Evolutionary conservation across 2,888 invertebrate genomes (phyloP).

Genomic region (Eupithecia centaureata): DNA sequence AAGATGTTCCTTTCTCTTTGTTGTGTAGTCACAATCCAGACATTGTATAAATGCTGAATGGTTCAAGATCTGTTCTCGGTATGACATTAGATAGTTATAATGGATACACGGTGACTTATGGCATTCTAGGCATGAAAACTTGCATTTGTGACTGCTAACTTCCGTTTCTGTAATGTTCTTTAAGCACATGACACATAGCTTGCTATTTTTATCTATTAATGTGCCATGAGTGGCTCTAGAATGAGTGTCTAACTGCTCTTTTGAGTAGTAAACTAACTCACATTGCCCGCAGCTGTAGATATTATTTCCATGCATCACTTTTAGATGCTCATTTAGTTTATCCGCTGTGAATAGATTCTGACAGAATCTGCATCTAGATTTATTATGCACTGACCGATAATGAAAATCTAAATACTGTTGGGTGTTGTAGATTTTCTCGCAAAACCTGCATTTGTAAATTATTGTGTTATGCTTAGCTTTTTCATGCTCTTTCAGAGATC

Average conservation of each 20-base stretch:
- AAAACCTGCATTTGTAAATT: slow-evolving; percentile 55
- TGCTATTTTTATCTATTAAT: slow-evolving; percentile 18
- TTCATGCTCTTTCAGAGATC: slow-evolving; percentile 56
- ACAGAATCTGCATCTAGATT: slow-evolving; percentile 57
- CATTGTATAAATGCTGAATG: slow-evolving; percentile 55
- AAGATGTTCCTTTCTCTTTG: slow-evolving; percentile 58
- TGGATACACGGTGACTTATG: slow-evolving; percentile 59
- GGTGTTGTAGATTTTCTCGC: slow-evolving; percentile 55
- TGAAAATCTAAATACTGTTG: slow-evolving; percentile 59
- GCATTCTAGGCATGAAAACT: slow-evolving; percentile 60
- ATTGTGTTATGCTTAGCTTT: slow-evolving; percentile 53
- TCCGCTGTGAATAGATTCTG: slow-evolving; percentile 48
- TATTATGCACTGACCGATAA: slow-evolving; percentile 53
- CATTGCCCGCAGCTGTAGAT: slow-evolving; percentile 54
- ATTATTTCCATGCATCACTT: slow-evolving; percentile 50
- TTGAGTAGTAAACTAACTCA: slow-evolving; percentile 54
- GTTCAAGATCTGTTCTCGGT: slow-evolving; percentile 56
- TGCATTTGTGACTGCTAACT: slow-evolving; percentile 57
- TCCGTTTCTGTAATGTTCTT: slow-evolving; percentile 50
- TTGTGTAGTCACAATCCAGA: slow-evolving; percentile 61
- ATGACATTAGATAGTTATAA: slow-evolving; percentile 58
- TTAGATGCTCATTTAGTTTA: slow-evolving; percentile 49
- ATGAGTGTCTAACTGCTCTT: slow-evolving; percentile 54
- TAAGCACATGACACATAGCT: slow-evolving; percentile 58
- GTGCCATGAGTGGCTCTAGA: slow-evolving; percentile 50